Base-by-base conservation (phyloP, 2,888 invertebrate genomes). In the Caenorhabditis sp. region DNA sequence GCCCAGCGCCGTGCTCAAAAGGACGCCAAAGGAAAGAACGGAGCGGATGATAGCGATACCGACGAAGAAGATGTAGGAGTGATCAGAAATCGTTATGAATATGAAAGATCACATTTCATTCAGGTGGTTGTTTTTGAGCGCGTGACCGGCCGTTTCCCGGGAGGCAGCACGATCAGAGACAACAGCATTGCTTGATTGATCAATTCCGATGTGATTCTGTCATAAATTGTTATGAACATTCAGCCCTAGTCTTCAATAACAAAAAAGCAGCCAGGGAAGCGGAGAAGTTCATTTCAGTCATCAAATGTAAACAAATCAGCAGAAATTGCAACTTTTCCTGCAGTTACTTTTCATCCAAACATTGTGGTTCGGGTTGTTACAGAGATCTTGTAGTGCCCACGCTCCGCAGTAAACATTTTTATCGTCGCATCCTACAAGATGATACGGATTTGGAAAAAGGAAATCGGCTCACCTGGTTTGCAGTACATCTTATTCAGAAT, bases 351-450 rank as follows among this genome's bases (percentile, higher is more conserved):
- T 45, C 79, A 88, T 83, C 85, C 85, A 88, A 27, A 79, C 78
- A 32, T 78, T 80, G 46, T 87, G 79, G 27, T 61, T 73, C 20
- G 82, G 55, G 24, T 79, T 74, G 3, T 66, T 76, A 50, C 88
- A 88, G 7, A 86, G 75, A 37, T 80, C 75, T 24, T 77, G 68
- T 2, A 82, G 75, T 17, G 87, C 85, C 88, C 88, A 88, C 7
- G 84, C 83, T 9, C 88, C 88, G 58, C 88, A 88, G 65, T 87
- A 88, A 11, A 88, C 81, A 61, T 86, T 86, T 35, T 75, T 82
- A 61, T 88, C 88, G 35, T 79, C 74, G 52, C 86, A 86, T 13
- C 77, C 84, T 85, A 45, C 35, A 82, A 74, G 52, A 27, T 48
- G 1, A 15, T 15, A 20, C 22, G n/a, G n/a, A 15, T 35, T 35